Evolutionary conservation across 2,888 invertebrate genomes (phyloP), one percentile per base, ranked within the genome.

Genomic region (Polydrusus cervinus): DNA sequence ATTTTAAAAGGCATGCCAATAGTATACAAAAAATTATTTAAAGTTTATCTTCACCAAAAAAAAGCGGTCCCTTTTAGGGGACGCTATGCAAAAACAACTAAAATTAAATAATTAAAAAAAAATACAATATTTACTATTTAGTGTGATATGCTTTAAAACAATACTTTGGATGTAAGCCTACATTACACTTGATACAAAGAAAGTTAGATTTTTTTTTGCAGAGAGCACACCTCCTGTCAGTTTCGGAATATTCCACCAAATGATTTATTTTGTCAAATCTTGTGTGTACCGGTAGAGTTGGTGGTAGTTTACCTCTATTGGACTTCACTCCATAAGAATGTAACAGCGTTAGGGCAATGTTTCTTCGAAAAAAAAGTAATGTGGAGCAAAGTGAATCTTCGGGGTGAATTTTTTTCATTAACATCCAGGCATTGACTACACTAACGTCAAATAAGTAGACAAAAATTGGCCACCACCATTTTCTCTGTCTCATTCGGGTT

Each of bases 401-500:
- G 1, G 69, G 69, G 16, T 60, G 40, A 8, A 69, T 53, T 14
- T 55, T 49, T 18, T 47, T 51, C 40, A 66, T 57, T 10, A 72
- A 64, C 8, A 72, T 11, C 60, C 57, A 72, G 10, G 25, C 40
- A 43, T 71, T 71, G 7, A 71, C 64, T 8, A 71, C 64, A 25
- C 51, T 16, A 16, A 61, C 69, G 18, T 69, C 61, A 18, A 61
- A 61, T 16, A 61, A 61, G 20, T 69, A 69, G 6, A 14, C 45
- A 30, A 69, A 69, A 43, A 69, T 53, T n/a, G 64, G 72, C 49
- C 72, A 72, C 40, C 40, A 66, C 67, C 78, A 78, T 65, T 79
- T 79, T n/a, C 76, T 53, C 62, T 79, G 78, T 57, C 78, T 40
- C 3, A 79, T 76, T 75, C 78, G 71, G 7, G 78, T 78, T 66